Evolutionary conservation across 2,888 invertebrate species (phyloP), one percentile per base, ranked within the genome.

Genomic region (Sinodicranocentrus sp.): DNA sequence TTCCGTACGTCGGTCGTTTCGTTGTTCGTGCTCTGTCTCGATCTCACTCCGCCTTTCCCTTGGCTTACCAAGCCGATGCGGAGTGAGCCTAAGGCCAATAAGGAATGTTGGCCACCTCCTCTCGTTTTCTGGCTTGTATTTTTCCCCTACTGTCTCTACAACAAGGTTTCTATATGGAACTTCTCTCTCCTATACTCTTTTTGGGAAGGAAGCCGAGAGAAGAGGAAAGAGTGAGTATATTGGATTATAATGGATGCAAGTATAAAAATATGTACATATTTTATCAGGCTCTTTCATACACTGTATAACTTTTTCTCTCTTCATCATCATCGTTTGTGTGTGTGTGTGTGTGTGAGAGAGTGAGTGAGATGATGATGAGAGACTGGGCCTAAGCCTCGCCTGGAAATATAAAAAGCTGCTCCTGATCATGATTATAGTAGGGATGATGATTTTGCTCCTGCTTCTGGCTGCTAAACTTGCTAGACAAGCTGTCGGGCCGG

Each of bases 71-170:
- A 75, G 82, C 75, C 82, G 75, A 75, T 44, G 52, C 82, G 82
- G 82, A 82, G 82, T 82, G 44, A 82, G 33, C 82, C 82, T 82
- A 82, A 82, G 82, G 82, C 82, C 82, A 82, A 82, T 82, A 82
- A 82, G 82, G 82, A 82, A 82, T 82, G 82, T 82, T 82, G 82
- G 82, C 82, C 82, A 82, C 82, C 82, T 82, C 82, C 82, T 82
- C 82, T 82, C 68, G 5, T 33, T 33, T 59, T 43, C 59, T 73
- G 33, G n/a, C 75, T 44, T 48, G 52, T 77, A 26, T 39, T 76
- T 65, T 6, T 33, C 25, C 33, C 26, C 23, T 25, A 1, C 26
- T 13, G 5, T 25, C 15, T 21, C 13, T n/a, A 59, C 59, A n/a
- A 48, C 33, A 33, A 33, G 33, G n/a, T n/a, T n/a, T n/a, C n/a